A percentile compares a stretch with the other conserved stretches of the same genome.
phyloP scores from a whole-genome alignment of 2,113 vertebrate genomes.

The Chionis minor region DNA sequence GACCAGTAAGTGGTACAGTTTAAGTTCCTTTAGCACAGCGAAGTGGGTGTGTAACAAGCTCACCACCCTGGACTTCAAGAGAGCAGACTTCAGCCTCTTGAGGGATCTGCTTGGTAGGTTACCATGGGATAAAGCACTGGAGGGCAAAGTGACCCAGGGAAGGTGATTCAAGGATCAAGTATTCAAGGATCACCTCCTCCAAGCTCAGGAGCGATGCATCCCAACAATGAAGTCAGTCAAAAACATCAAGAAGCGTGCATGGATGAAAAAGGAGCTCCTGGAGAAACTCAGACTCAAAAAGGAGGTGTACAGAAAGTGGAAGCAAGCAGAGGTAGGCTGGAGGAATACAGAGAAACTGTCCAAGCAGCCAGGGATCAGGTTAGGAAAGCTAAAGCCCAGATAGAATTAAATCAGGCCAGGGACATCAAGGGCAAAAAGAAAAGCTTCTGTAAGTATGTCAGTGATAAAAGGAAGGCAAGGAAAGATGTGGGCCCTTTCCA shows the following conservation, averaged over 20 bases:
- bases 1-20: too few relatives aligned
- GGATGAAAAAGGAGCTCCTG: background rate
- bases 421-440: background rate
- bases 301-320: background rate
- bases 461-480: background rate
- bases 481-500: background rate
- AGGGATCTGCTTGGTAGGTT: too few relatives aligned
- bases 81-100: too few relatives aligned
- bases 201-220: background rate
- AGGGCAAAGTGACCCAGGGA: too few relatives aligned
- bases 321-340: too few relatives aligned
- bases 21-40: too few relatives aligned
- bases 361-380: background rate
- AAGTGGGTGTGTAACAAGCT: too few relatives aligned
- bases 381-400: background rate
- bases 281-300: background rate
- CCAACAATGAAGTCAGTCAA: background rate
- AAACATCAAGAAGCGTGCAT: background rate
- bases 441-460: background rate
- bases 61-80: too few relatives aligned
- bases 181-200: too few relatives aligned
- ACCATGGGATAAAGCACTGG: too few relatives aligned
- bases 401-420: background rate
- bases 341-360: too few relatives aligned
- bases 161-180: too few relatives aligned